Evolutionary conservation across 2,888 invertebrate species (phyloP), one percentile per base, ranked within the genome.

Genomic region (Seira ritae): DNA sequence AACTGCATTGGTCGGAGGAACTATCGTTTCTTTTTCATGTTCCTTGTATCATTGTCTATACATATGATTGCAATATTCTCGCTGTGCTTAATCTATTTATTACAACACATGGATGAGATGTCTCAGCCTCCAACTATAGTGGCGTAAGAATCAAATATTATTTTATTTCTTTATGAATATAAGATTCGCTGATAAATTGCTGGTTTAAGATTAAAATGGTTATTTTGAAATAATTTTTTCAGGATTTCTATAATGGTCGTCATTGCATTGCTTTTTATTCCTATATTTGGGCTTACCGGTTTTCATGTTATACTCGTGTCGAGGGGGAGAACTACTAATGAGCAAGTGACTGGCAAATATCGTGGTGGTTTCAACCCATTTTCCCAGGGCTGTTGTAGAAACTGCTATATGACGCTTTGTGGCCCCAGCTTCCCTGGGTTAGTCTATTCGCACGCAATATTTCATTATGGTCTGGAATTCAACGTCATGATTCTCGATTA

Each of bases 291-390:
- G 89, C 93, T 99, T 90, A 98, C 99, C 84, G 97, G 97, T 85
- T 99, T 99, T 92, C 99, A 99, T 92, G 95, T 98, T 93, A 96
- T 99, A 90, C 93, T 99, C 89, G 98, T 99, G 76, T 96, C 97
- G 31, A 93, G 98, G 85, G 99, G 99, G 55, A 94, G 99, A 88
- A 99, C 99, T 80, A 99, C 99, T 87, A 99, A 99, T 92, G 99
- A 99, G 92, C 99, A 99, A 93, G 99, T 99, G 85, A 99, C 99
- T 17, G 98, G 98, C 80, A 99, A 99, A 92, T 99, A 99, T 92
- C 97, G 98, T 90, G 98, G 98, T 77, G 99, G 98, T 55, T 98
- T 97, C 92, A 99, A 99, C 93, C 99, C 99, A 76, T 99, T 99
- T 92, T 98, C 97, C 2, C 93, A 95, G 90, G 98, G 98, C 37